Percentiles rank a stretch among this genome's conserved stretches.
phyloP scores from a whole-genome alignment of 2,113 vertebrate genomes.

The Puntigrus tetrazona region DNA sequence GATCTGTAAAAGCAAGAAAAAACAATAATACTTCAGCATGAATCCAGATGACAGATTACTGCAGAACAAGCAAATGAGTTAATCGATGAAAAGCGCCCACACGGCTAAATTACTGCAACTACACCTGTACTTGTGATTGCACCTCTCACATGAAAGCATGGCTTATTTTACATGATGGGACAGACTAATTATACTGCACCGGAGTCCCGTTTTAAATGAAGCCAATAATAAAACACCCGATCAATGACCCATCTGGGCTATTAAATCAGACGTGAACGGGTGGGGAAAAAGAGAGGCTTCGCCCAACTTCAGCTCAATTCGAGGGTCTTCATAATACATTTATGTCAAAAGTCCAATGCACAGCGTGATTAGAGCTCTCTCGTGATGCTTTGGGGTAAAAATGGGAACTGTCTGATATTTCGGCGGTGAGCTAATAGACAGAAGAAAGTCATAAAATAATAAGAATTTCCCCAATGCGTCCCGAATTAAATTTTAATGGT shows the following conservation, averaged over 20 bases:
- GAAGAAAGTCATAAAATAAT: conserved; percentile 47
- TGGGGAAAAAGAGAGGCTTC: not conserved
- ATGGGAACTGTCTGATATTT: conserved; percentile 39
- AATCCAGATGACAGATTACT: not conserved
- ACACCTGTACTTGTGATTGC: not conserved
- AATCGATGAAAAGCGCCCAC: not conserved
- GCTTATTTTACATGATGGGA: not conserved
- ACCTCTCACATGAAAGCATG: not conserved
- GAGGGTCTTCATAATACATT: conserved; percentile 46
- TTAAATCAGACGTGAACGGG: not conserved
- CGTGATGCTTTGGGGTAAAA: conserved; percentile 47
- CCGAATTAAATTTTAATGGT: conserved; percentile 56
- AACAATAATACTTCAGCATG: not conserved
- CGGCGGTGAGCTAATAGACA: conserved; percentile 39
- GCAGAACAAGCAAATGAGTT: not conserved
- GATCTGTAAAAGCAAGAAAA: not conserved
- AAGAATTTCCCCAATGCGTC: conserved; percentile 29
- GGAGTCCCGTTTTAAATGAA: not conserved
- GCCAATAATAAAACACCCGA: not conserved
- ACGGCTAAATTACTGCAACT: not conserved
- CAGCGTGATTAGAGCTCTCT: conserved; percentile 40
- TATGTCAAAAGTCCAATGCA: conserved; percentile 47
- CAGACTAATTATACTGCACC: not conserved
- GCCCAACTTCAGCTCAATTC: conserved; percentile 6
- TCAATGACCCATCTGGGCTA: not conserved